Evolutionary conservation across 2,797 vertebrate species (phyloP), one percentile per base, ranked within the genome.

Genomic region (Schizopygopsis malacanthus): DNA sequence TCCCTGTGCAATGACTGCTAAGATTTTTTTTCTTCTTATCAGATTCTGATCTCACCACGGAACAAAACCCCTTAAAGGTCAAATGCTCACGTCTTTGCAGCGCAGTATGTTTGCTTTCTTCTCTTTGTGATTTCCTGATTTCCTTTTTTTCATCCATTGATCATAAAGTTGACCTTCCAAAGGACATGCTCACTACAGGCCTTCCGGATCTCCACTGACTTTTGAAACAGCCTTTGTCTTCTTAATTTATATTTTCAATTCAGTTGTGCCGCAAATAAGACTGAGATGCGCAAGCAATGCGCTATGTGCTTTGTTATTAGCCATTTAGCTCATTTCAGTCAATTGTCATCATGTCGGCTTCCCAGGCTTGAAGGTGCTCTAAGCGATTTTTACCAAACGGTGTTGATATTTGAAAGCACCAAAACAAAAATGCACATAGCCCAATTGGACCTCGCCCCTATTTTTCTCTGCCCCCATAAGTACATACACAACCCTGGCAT

Each of bases 1-100:
- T 91, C 94, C 85, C 87, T 3, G 86, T 92, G 90, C 92, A 89
- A 79, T 47, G 85, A 90, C 78, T 79, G 92, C 90, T 90, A 94
- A 93, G 45, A 92, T 93, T 93, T 94, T 94, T 95, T 94, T 91
- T 94, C 93, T n/a, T 20, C 93, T 95, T 95, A 95, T 95, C 94
- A 89, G 92, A 90, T 90, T 92, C 89, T 92, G 91, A 94, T 94
- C 92, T 92, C 90, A 89, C 90, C 85, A 77, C 89, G 73, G 81
- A 88, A 83, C 88, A 87, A 93, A 90, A 90, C 88, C 90, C 91
- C 88, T 81, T 83, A 94, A 95, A 95, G 95, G 94, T 95, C 93
- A 95, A 93, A 87, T 41, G 20, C 56, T 50, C n/a, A 16, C 39
- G 33, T 89, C 82, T 83, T 78, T 85, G 76, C 39, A 2, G 56